Evolutionary conservation across 2,797 vertebrate species (phyloP), one percentile per base, ranked within the genome.

Genomic region (Brachyalestes nurse): DNA sequence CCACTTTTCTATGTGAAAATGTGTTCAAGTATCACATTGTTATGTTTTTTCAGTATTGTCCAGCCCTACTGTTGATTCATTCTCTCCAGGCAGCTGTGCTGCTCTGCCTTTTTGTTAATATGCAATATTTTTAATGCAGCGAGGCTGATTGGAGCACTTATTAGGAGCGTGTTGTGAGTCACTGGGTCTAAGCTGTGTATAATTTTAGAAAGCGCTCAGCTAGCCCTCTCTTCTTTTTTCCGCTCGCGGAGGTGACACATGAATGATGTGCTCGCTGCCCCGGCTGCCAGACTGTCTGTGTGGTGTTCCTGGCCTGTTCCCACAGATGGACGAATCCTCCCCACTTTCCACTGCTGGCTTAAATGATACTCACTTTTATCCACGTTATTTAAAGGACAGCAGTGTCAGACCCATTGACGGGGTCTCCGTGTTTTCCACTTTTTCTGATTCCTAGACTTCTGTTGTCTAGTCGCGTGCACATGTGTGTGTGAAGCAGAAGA

Each of bases 191-290:
- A 72, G 73, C 64, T 61, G 16, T 60, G 72, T 79, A 62, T 86
- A 87, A 84, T 82, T 82, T 80, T 87, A 85, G 79, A 77, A 80
- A 51, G 62, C 21, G 72, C 62, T 78, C 28, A 57, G 67, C 53
- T 67, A 53, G 62, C 45, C 42, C 77, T 74, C 69, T 70, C 49
- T 19, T 62, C 45, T 53, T 73, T 79, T 81, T 80, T 75, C 77
- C 66, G 28, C 40, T 81, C 21, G 25, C 16, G 7, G 28, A 60
- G 13, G n/a, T 84, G 81, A 84, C 79, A 82, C 34, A 74, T 81
- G 77, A 80, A 70, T 75, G 83, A 82, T 73, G 70, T 16, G 25
- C 28, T 60, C 64, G 45, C 81, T 86, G 75, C 81, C 47, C 76
- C 75, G 53, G n/a, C 72, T 69, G 49, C 77, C 82, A 83, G 76